These are phyloP conservation scores for Drosophila dunni DNA, from an alignment of 1,140 invertebrate species.

Conservation along the genomic window DNA sequence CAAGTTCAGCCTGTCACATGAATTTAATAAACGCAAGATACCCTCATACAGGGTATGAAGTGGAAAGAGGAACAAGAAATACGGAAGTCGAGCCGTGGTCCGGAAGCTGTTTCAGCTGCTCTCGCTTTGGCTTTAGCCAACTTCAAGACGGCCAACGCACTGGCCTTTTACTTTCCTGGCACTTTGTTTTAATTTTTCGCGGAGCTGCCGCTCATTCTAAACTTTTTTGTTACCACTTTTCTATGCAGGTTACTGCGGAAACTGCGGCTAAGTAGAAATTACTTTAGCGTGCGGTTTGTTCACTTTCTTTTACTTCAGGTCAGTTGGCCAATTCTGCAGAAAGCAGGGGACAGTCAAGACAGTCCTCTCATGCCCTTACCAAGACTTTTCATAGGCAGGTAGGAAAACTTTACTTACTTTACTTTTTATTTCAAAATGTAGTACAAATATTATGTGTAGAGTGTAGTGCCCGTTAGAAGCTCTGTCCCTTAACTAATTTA, in stretches of 20 bases:
- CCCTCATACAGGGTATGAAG: no score
- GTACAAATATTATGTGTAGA: neutral
- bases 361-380: neutral
- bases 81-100: conserved; percentile 5
- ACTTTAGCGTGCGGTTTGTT: conserved; percentile 63
- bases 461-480: neutral
- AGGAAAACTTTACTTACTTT: no score
- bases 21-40: no score
- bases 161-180: conserved; percentile 78
- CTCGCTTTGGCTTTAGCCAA: conserved; percentile 32
- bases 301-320: conserved; percentile 47
- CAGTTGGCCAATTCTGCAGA: conserved; percentile 27
- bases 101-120: conserved; percentile 29
- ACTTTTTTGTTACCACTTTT: conserved; percentile 58
- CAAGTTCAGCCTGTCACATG: no score
- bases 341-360: neutral
- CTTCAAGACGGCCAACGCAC: conserved; percentile 63
- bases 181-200: conserved; percentile 79
- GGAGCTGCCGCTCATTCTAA: conserved; percentile 44
- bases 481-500: neutral
- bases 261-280: conserved; percentile 74
- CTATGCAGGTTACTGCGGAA: conserved; percentile 48
- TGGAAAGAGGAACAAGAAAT: no score
- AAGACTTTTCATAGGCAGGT: neutral
- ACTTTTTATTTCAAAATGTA: neutral